Conservation (phyloP, 2,113 vertebrate genomes). For the Solea solea region DNA sequence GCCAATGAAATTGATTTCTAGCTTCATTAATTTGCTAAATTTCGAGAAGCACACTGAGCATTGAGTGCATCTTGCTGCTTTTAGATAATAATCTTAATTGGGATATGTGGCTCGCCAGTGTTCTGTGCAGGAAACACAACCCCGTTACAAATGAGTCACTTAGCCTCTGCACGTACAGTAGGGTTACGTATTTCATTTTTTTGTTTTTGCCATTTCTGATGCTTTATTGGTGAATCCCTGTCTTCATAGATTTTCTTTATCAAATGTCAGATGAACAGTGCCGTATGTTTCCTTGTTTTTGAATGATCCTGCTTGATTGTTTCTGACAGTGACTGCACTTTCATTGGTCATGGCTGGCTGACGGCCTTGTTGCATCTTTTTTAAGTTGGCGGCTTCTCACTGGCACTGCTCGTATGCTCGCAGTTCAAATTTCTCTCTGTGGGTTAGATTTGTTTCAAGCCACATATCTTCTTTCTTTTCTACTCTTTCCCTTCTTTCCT, state of each 20-base stretch:
- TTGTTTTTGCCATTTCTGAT: conserved; percentile 3
- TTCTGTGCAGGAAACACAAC: conserved; percentile 34
- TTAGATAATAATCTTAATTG: conserved; percentile 65
- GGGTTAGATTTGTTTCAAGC: conserved; percentile 67
- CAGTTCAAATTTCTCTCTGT: conserved; percentile 51
- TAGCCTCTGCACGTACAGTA: neutral
- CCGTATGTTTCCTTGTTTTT: conserved; percentile 23
- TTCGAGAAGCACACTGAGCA: conserved; percentile 33
- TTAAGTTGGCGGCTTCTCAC: conserved; percentile 44
- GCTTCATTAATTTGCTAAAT: conserved; percentile 33
- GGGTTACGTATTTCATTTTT: conserved; percentile 11
- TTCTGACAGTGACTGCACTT: conserved; percentile 28
- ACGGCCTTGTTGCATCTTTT: conserved; percentile 43
- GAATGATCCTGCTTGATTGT: conserved; percentile 45
- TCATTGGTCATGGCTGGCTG: conserved; percentile 41
- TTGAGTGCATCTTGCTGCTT: conserved; percentile 40
- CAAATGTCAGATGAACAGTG: neutral
- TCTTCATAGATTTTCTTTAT: neutral
- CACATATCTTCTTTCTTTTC: conserved; percentile 62
- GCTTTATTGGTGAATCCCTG: neutral
- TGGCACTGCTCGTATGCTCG: conserved; percentile 42
- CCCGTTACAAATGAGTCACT: conserved; percentile 39
- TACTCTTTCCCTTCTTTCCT: conserved; percentile 41
- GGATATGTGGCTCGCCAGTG: conserved; percentile 35
- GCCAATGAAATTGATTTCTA: conserved; percentile 46